Evolutionary conservation across 1,140 invertebrate species (phyloP), one percentile per base, ranked within the genome.

Genomic region (Eueides isabella): DNA sequence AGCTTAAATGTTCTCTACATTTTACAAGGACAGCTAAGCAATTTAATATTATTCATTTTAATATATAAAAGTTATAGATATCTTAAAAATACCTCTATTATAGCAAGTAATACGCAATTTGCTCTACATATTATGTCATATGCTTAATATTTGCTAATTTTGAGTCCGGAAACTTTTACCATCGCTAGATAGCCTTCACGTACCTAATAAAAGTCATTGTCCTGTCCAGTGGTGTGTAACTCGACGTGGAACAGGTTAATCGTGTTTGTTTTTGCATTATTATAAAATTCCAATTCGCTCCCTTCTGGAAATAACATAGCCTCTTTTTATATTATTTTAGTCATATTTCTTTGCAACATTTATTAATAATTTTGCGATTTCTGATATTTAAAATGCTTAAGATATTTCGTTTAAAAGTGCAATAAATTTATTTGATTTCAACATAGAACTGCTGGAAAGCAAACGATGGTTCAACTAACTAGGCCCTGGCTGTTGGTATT

Each of bases 191-290:
- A 63, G 28, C 29, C 29, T 63, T 29, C 63, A 67, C 44, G 31
- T 63, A 38, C 48, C 72, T 78, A 80, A 80, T 77, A 72, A 74
- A 80, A 87, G 88, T 90, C 89, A 87, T 86, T 85, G 90, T 84
- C 86, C 90, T 88, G 85, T 78, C 82, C 87, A 86, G 77, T 86
- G 82, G 80, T 76, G 84, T 85, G 82, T 84, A 86, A 86, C 85
- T 68, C 71, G 81, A 75, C 74, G 77, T 71, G 78, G 78, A 86
- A 87, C 89, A 79, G 83, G 83, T 87, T 81, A 74, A 87, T 90
- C 87, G 69, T 84, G 85, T 88, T 88, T 85, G 81, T 89, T 90
- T 91, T 90, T 86, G 83, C 85, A 87, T 85, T 88, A 88, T 89
- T 91, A 91, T 91, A 87, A 89, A 89, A 88, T 87, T 86, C 85